Percentiles rank a stretch among this genome's conserved stretches.
Conservation (phyloP, 2,113 vertebrate genomes). For the Muntiacus muntjak region DNA sequence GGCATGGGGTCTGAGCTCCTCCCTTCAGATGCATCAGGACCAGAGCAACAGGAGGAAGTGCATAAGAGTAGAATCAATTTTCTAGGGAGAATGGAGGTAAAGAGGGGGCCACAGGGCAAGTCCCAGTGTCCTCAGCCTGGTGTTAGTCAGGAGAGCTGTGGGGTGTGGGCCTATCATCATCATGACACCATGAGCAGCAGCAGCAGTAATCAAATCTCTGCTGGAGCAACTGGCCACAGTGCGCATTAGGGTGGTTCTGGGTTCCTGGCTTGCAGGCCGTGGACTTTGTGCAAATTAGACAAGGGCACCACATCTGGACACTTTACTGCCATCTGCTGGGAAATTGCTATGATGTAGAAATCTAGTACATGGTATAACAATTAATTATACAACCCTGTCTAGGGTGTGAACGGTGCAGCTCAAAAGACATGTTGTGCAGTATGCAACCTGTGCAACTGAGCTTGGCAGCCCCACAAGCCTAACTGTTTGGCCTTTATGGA, state of each 20-base stretch:
- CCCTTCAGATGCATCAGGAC: accelerated
- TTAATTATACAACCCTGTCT: not conserved
- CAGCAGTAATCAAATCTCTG: not conserved
- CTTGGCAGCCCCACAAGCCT: not conserved
- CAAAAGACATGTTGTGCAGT: not conserved
- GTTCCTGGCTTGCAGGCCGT: not conserved
- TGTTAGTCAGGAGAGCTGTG: not conserved
- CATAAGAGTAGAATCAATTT: not conserved
- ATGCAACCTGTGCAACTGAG: not conserved
- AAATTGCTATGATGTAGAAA: not conserved
- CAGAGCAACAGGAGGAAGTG: accelerated
- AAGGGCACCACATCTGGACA: not conserved
- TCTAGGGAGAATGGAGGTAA: not conserved
- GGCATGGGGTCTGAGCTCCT: not conserved
- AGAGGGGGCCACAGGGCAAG: too few species aligned
- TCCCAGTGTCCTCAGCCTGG: not conserved
- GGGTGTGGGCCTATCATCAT: not conserved
- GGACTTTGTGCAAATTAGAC: not conserved
- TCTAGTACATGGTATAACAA: not conserved
- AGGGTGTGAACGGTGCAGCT: not conserved
- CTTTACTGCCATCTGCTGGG: conserved; percentile 45
- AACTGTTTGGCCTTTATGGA: not conserved
- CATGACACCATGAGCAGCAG: not conserved
- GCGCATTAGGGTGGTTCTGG: not conserved
- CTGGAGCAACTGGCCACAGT: not conserved